Conservation (phyloP, 2,888 invertebrate genomes). For the Eristalinus sepulchralis region DNA sequence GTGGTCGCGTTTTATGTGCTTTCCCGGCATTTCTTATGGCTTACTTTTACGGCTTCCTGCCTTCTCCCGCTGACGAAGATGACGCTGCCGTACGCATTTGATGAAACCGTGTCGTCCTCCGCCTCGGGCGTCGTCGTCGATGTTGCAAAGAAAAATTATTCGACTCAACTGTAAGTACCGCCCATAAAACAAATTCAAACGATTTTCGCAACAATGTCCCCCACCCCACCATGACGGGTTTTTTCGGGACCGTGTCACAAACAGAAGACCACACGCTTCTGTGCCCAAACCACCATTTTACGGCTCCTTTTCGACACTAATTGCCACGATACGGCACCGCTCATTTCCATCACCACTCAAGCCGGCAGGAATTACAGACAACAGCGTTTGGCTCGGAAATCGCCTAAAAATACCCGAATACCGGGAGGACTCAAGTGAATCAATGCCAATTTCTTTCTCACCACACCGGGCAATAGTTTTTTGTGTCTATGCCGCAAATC, state of each 20-base stretch:
- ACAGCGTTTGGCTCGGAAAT: not conserved
- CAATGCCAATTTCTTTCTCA: slow-evolving; percentile 20
- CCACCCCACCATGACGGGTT: not conserved
- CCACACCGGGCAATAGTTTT: slow-evolving; percentile 15
- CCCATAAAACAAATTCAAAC: not conserved
- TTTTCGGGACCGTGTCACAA: not conserved
- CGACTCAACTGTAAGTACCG: not conserved
- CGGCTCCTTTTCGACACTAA: slow-evolving; percentile 31
- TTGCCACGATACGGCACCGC: slow-evolving; percentile 21
- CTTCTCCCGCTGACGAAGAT: not conserved
- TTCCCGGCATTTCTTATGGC: not conserved
- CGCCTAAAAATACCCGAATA: not conserved
- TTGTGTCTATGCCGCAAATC: slow-evolving; percentile 26
- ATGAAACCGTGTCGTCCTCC: not conserved
- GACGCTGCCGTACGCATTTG: not conserved
- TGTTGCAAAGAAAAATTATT: not conserved
- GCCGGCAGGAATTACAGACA: not conserved
- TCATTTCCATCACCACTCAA: slow-evolving; percentile 41
- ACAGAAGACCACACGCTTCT: slow-evolving; percentile 6
- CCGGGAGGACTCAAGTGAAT: not conserved
- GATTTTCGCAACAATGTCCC: not conserved
- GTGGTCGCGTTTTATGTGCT: not conserved
- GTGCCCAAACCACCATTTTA: slow-evolving; percentile 38
- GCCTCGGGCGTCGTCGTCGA: too few relatives aligned
- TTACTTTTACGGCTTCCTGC: slow-evolving; percentile 7